Evolutionary conservation across 1,140 invertebrate species (phyloP).

Genomic region (Triops cancriformis): DNA sequence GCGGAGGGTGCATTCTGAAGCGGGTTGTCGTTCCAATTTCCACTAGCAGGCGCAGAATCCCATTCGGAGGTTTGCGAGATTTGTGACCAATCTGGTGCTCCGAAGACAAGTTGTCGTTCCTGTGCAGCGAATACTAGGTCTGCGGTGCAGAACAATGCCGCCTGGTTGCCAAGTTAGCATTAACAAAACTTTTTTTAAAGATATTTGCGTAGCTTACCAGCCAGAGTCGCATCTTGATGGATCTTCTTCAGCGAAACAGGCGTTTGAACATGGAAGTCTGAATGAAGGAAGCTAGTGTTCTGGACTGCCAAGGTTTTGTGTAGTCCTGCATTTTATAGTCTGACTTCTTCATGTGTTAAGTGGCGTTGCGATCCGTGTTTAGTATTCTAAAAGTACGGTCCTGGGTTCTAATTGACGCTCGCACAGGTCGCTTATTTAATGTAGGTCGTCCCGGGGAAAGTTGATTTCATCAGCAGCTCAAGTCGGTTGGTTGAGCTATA

Average conservation of each 20-base stretch:
- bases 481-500: not conserved
- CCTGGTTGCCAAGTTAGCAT: not conserved
- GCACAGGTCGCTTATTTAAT: not conserved
- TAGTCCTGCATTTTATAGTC: not conserved
- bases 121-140: not conserved
- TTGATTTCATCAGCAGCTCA: not conserved
- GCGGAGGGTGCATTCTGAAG: not conserved
- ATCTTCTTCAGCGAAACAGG: not conserved
- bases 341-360: not conserved
- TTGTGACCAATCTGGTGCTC: not conserved
- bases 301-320: not conserved
- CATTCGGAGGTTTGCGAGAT: not conserved
- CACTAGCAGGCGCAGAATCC: not conserved
- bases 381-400: not conserved
- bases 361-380: not conserved
- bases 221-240: not conserved
- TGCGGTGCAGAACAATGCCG: not conserved
- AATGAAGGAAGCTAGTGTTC: not conserved
- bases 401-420: not conserved
- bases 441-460: not conserved
- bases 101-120: not conserved
- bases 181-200: not conserved
- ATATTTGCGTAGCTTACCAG: not conserved
- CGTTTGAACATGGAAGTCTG: not conserved
- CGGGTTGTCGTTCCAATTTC: not conserved